A percentile compares a stretch with the other conserved stretches of the same genome.
Evolutionary conservation across 2,797 vertebrate species (phyloP).

Genomic region (Myotis vivesi): DNA sequence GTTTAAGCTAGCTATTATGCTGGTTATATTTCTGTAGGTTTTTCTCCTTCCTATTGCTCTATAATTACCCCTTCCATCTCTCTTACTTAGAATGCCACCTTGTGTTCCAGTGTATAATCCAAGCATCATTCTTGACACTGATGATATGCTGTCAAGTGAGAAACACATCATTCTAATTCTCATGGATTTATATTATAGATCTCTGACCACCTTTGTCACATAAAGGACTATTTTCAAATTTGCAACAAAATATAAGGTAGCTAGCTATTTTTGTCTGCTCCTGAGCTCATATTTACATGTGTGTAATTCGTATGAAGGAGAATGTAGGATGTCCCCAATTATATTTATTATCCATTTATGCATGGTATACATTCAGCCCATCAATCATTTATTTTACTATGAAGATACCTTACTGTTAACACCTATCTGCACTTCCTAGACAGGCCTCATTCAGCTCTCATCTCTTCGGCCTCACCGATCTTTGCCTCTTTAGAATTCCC

Average conservation of each 20-base stretch:
- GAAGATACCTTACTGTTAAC: not conserved
- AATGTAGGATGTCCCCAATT: not conserved
- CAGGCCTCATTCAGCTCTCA: not conserved
- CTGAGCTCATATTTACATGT: not conserved
- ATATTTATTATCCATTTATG: not conserved
- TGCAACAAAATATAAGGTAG: not conserved
- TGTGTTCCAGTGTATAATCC: not conserved
- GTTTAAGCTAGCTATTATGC: not conserved
- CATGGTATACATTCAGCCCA: not conserved
- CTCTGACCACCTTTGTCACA: not conserved
- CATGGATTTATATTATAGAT: not conserved
- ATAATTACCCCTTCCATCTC: not conserved
- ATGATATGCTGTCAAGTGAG: not conserved
- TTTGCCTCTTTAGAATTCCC: not conserved
- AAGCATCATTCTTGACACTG: not conserved
- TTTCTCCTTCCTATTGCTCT: not conserved
- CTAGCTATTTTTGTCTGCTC: not conserved
- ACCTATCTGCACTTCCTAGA: not conserved
- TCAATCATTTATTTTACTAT: not conserved
- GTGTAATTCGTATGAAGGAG: not conserved
- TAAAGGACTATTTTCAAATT: not conserved
- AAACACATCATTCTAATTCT: not conserved
- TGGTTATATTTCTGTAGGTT: not conserved
- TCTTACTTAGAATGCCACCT: constrained; percentile 3
- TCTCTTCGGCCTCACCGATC: not conserved